Evolutionary conservation across 2,888 invertebrate species (phyloP).

Genomic region (Diogma glabrata): DNA sequence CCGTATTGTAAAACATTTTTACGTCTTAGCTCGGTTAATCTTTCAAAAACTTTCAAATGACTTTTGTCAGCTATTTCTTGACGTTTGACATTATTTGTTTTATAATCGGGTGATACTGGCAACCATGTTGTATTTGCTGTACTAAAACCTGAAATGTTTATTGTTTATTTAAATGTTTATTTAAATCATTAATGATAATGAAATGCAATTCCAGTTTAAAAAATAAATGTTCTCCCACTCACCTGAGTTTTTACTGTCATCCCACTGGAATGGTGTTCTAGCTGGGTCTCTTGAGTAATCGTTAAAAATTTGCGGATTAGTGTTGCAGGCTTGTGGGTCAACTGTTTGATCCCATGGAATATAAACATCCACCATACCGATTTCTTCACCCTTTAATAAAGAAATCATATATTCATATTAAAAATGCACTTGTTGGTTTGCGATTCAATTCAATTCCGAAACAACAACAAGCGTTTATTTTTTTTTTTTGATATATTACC

Average conservation of each 20-base stretch:
- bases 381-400: conserved; percentile 53
- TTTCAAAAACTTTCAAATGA: conserved; percentile 48
- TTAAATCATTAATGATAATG: no score
- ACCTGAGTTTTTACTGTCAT: conserved; percentile 37
- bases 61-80: conserved; percentile 38
- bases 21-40: conserved; percentile 35
- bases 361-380: conserved; percentile 48
- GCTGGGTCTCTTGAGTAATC: conserved; percentile 41
- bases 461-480: no score
- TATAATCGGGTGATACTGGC: conserved; percentile 52
- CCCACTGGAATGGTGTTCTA: conserved; percentile 54
- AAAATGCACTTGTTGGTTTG: no score
- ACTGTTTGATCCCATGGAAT: conserved; percentile 40
- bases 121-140: conserved; percentile 47
- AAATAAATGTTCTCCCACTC: no score
- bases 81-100: conserved; percentile 42
- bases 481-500: no score
- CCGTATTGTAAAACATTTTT: conserved; percentile 21
- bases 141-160: conserved; percentile 26
- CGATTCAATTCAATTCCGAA: no score
- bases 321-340: conserved; percentile 42
- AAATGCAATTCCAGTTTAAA: no score
- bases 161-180: no score
- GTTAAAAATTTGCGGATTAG: conserved; percentile 35
- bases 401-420: no score